These are phyloP conservation scores for Nannobrachium achirus DNA, from an alignment of 2,113 vertebrate species.

Conservation along the genomic window DNA sequence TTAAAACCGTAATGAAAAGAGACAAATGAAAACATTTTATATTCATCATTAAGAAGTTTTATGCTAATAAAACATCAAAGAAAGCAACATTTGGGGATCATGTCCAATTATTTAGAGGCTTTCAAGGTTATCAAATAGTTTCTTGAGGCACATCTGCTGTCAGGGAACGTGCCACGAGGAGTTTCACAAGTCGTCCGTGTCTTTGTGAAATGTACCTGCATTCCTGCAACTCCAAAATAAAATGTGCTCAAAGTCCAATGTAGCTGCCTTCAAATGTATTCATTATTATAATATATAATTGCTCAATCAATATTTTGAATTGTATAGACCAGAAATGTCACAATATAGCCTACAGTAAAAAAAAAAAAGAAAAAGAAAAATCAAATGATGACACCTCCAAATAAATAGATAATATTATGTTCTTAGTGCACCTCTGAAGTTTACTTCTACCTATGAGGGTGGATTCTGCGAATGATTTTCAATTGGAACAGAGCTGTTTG, in stretches of 20 bases:
- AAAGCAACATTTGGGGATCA: constrained; percentile 9
- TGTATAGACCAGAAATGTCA: no score
- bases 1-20: not conserved
- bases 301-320: no score
- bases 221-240: not conserved
- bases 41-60: not conserved
- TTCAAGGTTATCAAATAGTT: not conserved
- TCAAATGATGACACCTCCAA: no score
- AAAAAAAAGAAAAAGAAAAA: no score
- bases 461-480: no score
- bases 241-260: constrained; percentile 6
- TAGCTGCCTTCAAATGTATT: constrained; percentile 15
- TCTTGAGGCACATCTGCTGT: not conserved
- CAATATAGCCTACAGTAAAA: no score
- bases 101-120: not conserved
- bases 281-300: no score
- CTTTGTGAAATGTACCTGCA: not conserved
- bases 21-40: not conserved
- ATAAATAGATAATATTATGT: no score
- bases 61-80: constrained; percentile 23
- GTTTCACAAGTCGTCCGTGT: not conserved
- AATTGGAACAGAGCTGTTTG: no score
- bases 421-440: no score
- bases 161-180: not conserved
- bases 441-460: no score